Conservation (phyloP, 2,888 invertebrate genomes). For the Beris morrisii region DNA sequence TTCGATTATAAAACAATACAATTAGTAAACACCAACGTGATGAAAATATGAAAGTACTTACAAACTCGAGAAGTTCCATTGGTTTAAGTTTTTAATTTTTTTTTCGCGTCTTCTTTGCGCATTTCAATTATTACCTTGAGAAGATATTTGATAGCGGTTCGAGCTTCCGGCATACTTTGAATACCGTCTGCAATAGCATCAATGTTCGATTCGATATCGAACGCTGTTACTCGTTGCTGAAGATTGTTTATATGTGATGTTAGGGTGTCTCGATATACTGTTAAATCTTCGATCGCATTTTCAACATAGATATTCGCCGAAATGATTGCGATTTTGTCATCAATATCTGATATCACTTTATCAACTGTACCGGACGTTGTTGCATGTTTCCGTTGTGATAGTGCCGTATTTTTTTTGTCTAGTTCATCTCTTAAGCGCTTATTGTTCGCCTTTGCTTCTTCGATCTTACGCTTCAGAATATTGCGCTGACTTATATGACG, state of each 20-base stretch:
- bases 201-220: slow-evolving; percentile 70
- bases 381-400: no score
- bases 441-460: no score
- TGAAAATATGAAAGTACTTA: not conserved
- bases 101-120: slow-evolving; percentile 46
- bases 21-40: no score
- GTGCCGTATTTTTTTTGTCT: no score
- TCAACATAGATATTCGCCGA: slow-evolving; percentile 77
- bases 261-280: slow-evolving; percentile 69
- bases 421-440: no score
- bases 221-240: slow-evolving; percentile 77
- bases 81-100: slow-evolving; percentile 58
- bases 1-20: no score
- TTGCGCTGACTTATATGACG: no score
- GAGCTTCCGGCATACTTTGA: slow-evolving; percentile 77
- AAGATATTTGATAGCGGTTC: slow-evolving; percentile 67
- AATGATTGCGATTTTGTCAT: slow-evolving; percentile 78
- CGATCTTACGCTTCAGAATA: no score
- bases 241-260: slow-evolving; percentile 70
- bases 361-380: no score
- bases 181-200: slow-evolving; percentile 72
- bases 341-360: slow-evolving; percentile 65
- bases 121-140: slow-evolving; percentile 48
- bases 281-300: slow-evolving; percentile 71
- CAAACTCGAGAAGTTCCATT: not conserved